Evolutionary conservation across 2,113 vertebrate species (phyloP).

Genomic region (Paedocypris sp.): DNA sequence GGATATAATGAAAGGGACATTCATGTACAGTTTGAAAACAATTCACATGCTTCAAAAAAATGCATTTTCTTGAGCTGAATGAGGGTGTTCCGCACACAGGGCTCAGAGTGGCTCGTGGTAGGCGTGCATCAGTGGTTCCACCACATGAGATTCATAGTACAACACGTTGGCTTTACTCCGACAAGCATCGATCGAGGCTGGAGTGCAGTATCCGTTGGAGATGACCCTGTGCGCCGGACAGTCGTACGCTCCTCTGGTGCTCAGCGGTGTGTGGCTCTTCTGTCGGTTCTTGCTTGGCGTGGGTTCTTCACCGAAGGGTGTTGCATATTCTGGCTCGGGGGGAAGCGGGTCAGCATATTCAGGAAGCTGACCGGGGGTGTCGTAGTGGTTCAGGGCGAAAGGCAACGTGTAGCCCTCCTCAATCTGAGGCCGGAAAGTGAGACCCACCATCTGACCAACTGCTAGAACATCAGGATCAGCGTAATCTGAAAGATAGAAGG

Average conservation of each 20-base stretch:
- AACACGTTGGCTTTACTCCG: constrained; percentile 23
- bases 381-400: constrained; percentile 62
- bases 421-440: constrained; percentile 64
- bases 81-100: too few relatives aligned
- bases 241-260: constrained; percentile 47
- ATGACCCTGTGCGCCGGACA: constrained; percentile 51
- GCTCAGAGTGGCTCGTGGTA: constrained; percentile 60
- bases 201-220: constrained; percentile 56
- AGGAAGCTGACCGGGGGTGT: constrained; percentile 58
- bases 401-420: constrained; percentile 69
- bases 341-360: constrained; percentile 71
- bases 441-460: constrained; percentile 52
- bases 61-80: too few relatives aligned
- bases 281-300: not conserved
- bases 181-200: constrained; percentile 16
- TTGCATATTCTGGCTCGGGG: constrained; percentile 72
- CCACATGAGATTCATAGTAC: constrained; percentile 44
- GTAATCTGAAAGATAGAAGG: constrained; percentile 55
- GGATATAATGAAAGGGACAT: too few relatives aligned
- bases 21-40: too few relatives aligned
- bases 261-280: not conserved
- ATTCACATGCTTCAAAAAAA: too few relatives aligned
- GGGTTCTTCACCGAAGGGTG: constrained; percentile 59
- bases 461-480: constrained; percentile 60
- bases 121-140: constrained; percentile 40